Evolutionary conservation across 2,888 invertebrate species (phyloP).

Genomic region (Synergus laeviventris): DNA sequence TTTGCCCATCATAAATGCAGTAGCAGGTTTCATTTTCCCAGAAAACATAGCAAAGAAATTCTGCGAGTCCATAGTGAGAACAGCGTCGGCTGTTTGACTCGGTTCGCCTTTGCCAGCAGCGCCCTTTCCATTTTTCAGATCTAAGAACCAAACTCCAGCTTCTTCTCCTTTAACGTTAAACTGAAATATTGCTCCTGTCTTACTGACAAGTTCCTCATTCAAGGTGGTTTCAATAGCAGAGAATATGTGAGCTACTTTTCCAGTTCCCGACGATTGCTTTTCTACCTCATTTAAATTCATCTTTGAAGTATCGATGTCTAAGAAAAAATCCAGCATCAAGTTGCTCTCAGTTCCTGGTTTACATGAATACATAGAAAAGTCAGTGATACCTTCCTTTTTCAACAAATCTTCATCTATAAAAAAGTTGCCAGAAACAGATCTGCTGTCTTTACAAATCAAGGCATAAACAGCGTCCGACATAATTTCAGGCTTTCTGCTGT

Average conservation of each 20-base stretch:
- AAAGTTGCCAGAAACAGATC: conserved; percentile 90
- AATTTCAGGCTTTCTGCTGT: conserved; percentile 89
- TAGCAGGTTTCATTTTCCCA: conserved; percentile 92
- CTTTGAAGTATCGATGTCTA: conserved; percentile 78
- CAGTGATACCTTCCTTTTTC: conserved; percentile 85
- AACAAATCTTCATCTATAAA: conserved; percentile 94
- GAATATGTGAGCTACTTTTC: conserved; percentile 84
- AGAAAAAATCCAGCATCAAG: conserved; percentile 92
- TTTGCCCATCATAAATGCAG: conserved; percentile 97
- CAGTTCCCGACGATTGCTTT: conserved; percentile 60
- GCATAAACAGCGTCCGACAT: conserved; percentile 94
- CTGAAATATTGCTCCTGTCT: conserved; percentile 89
- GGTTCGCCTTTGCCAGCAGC: conserved; percentile 87
- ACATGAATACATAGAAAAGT: conserved; percentile 90
- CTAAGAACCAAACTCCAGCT: conserved; percentile 88
- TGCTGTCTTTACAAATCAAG: conserved; percentile 82
- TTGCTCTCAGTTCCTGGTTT: conserved; percentile 83
- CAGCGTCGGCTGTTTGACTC: conserved; percentile 84
- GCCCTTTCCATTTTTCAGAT: conserved; percentile 92
- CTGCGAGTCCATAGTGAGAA: conserved; percentile 88
- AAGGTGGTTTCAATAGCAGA: conserved; percentile 83
- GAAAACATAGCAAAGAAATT: conserved; percentile 89
- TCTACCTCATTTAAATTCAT: conserved; percentile 38
- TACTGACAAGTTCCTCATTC: conserved; percentile 86
- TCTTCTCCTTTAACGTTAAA: conserved; percentile 89